Base-by-base conservation (phyloP, 2,888 invertebrate genomes). In the Lochmaea crataegi region DNA sequence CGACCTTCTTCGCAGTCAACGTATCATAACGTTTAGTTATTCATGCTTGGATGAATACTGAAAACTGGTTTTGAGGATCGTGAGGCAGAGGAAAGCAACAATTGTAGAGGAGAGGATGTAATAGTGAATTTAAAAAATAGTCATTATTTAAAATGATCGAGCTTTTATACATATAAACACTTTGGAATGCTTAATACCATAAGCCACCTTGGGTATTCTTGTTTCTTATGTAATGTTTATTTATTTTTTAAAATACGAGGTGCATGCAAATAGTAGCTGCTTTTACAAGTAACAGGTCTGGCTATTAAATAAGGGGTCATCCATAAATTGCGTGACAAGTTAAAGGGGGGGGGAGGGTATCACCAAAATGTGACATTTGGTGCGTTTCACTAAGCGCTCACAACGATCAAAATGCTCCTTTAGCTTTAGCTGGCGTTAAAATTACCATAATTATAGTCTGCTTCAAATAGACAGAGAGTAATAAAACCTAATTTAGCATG, bases 61-160 rank as follows among this genome's bases (percentile, higher is more conserved):
- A 68, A 61, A 68, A 68, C 68, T 60, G 32, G 68, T 68, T 67
- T 67, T 12, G 11, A 58, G 42, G 10, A 18, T 53, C 2, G 16
- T n/a, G 48, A 53, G 53, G 16, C 16, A n/a, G 53, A 18, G 18
- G 10, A 53, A 10, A 9, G 9, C 10, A 9, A 53, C 9, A 53
- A 53, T 53, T 16, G 1, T 16, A 10, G 2, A 16, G 18, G 53
- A 53, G 53, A 53, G 53, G 53, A 53, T 53, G 6, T 18, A 16
- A 2, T 10, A 53, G 10, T 18, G 53, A 10, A 53, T 53, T 7
- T 16, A 9, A 53, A 18, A 53, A n/a, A 53, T 53, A 3, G 7
- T 53, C 9, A 18, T 53, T 18, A 53, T 18, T 18, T 10, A 1
- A 53, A 53, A 53, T 53, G 53, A 53, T 53, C 0, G 16, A 16